Percentiles rank a stretch among this genome's conserved stretches.
These are phyloP conservation scores for Lepidurus packardi DNA, from an alignment of 1,140 invertebrate species.

Conservation along the genomic window DNA sequence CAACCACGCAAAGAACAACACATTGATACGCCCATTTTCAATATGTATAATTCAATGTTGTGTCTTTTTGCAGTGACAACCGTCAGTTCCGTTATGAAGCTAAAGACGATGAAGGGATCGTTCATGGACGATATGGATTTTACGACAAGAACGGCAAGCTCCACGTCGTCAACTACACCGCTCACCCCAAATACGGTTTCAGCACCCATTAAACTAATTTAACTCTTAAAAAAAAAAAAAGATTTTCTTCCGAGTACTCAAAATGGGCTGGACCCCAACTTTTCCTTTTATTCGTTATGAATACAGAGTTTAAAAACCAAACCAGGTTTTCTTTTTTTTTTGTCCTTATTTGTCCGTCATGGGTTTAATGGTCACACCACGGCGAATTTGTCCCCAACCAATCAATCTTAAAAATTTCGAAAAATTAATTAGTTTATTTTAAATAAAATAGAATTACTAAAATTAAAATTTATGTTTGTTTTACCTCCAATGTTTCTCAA, in stretches of 20 bases:
- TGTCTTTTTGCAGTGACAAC: constrained; percentile 55
- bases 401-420: constrained; percentile 61
- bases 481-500: constrained; percentile 99
- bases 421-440: constrained; percentile 27
- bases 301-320: constrained; percentile 24
- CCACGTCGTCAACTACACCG: constrained; percentile 67
- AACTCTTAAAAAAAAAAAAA: not conserved
- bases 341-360: constrained; percentile 41
- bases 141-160: constrained; percentile 72
- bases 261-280: constrained; percentile 27
- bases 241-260: constrained; percentile 24
- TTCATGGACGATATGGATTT: constrained; percentile 76
- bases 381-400: constrained; percentile 93
- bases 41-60: not conserved
- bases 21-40: not conserved
- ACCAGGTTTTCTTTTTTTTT: not conserved
- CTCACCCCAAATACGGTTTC: constrained; percentile 64
- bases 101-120: constrained; percentile 63
- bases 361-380: constrained; percentile 82
- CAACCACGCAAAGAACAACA: not conserved
- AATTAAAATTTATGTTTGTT: constrained; percentile 31
- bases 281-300: constrained; percentile 27
- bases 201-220: not conserved
- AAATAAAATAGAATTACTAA: constrained; percentile 33
- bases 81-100: constrained; percentile 77